These are phyloP conservation scores for Ceratotherium simum DNA, from an alignment of 2,113 vertebrate species.

Conservation along the genomic window DNA sequence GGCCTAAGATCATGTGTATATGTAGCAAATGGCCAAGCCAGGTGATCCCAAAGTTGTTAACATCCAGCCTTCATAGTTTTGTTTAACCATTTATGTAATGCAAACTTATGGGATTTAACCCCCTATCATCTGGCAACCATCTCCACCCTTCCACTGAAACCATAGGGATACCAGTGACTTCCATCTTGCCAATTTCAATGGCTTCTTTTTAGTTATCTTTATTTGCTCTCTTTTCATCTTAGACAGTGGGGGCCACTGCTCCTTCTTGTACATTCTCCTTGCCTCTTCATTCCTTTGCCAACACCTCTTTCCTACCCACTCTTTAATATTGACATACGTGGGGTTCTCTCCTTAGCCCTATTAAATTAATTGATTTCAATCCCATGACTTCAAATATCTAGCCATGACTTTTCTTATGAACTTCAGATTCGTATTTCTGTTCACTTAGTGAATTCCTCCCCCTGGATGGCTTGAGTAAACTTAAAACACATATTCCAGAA, in stretches of 20 bases:
- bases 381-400: not conserved
- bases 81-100: not conserved
- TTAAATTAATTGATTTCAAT: not conserved
- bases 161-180: rapidly evolving
- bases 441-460: not conserved
- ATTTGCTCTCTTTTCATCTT: not conserved
- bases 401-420: not conserved
- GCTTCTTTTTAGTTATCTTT: not conserved
- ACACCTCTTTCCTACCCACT: not conserved
- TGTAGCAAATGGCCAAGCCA: not conserved
- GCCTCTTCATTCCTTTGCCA: not conserved
- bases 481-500: not conserved
- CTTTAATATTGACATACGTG: not conserved
- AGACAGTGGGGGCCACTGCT: no score
- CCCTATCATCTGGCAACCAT: rapidly evolving
- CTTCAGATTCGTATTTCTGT: not conserved
- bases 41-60: not conserved
- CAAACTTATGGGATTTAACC: not conserved
- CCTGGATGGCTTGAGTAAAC: not conserved
- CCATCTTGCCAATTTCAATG: not conserved
- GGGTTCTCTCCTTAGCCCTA: not conserved
- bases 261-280: not conserved
- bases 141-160: not conserved
- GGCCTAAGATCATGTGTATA: not conserved
- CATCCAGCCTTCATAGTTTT: not conserved